A percentile compares a stretch with the other conserved stretches of the same genome.
These are phyloP conservation scores for Mus spicilegus DNA, from an alignment of 2,113 vertebrate species.

Conservation along the genomic window DNA sequence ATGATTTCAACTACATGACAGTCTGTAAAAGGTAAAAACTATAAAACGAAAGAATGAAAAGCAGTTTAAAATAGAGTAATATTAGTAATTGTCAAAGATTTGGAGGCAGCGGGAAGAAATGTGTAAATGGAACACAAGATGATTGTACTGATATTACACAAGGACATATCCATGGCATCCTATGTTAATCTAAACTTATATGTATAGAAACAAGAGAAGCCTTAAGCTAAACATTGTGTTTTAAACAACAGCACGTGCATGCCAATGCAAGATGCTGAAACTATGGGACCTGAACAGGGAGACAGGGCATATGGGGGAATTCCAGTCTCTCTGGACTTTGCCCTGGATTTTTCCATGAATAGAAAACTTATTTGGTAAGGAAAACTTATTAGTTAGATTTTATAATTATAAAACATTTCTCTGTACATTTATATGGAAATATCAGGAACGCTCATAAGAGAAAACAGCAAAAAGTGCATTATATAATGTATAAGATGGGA, in stretches of 20 bases:
- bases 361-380: background rate
- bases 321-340: background rate
- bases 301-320: background rate
- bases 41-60: background rate
- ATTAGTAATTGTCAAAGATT: background rate
- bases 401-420: background rate
- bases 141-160: background rate
- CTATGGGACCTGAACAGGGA: background rate
- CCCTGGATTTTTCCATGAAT: constrained; percentile 3
- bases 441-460: background rate
- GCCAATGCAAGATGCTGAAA: background rate
- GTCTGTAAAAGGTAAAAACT: background rate
- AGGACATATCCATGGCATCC: background rate
- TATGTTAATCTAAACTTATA: background rate
- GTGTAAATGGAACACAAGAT: background rate
- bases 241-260: background rate
- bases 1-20: background rate
- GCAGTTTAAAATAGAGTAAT: background rate
- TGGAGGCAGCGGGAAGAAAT: background rate
- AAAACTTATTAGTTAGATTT: background rate
- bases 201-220: background rate
- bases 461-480: background rate
- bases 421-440: background rate
- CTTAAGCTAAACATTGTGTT: background rate
- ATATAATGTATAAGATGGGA: background rate